Evolutionary conservation across 2,888 invertebrate genomes (phyloP).

Genomic region (Chloroclystis v-ata): DNA sequence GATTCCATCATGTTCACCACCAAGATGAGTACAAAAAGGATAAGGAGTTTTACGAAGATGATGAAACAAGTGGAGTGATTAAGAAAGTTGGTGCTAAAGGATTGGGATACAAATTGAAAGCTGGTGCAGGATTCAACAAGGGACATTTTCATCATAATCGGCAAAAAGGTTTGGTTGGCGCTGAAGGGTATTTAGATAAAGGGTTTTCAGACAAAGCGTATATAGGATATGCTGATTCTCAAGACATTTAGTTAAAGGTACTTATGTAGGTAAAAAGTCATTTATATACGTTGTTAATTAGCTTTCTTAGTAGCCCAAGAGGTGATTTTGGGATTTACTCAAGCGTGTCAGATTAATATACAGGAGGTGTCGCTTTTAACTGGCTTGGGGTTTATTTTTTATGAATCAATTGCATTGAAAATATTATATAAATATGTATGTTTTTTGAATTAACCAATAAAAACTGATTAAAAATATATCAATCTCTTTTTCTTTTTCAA

Average conservation of each 20-base stretch:
- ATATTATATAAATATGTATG: no score
- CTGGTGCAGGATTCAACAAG: conserved; percentile 63
- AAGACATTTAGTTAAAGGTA: conserved; percentile 33
- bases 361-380: no score
- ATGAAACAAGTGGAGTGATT: conserved; percentile 70
- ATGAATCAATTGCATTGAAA: no score
- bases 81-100: conserved; percentile 72
- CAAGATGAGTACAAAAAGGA: conserved; percentile 81
- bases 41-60: conserved; percentile 77
- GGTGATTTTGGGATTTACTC: no score
- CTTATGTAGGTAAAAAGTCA: not conserved
- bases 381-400: no score
- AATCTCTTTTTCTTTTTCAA: no score
- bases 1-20: conserved; percentile 78
- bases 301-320: no score
- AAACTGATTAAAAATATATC: no score
- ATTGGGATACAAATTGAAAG: conserved; percentile 58
- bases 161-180: conserved; percentile 63
- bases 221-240: conserved; percentile 64
- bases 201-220: conserved; percentile 72
- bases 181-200: conserved; percentile 69
- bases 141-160: conserved; percentile 59
- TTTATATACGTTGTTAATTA: not conserved
- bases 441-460: no score
- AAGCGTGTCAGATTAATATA: no score